Conservation (phyloP, 2,797 vertebrate species). For the Microctenopoma stevenorrisi region DNA sequence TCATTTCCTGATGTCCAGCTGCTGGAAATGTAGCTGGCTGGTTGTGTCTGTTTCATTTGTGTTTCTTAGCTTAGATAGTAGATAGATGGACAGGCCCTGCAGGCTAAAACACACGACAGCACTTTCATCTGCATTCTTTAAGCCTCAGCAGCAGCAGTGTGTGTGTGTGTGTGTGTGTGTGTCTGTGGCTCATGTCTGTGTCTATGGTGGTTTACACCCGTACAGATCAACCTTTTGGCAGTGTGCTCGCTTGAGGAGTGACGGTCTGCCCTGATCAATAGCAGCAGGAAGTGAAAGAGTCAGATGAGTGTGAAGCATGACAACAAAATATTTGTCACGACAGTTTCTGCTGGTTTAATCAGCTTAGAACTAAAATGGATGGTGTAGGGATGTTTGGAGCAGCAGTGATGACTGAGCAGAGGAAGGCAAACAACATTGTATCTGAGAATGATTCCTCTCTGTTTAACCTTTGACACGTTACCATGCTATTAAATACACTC, state of each 20-base stretch:
- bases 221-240: slow-evolving; percentile 9
- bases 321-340: no score
- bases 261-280: background rate
- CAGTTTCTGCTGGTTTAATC: no score
- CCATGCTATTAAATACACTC: no score
- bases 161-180: background rate
- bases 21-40: background rate
- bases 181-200: background rate
- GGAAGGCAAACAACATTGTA: slow-evolving; percentile 1
- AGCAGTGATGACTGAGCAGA: background rate
- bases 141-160: background rate
- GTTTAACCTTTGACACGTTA: no score
- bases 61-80: background rate
- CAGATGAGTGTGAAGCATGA: background rate
- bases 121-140: background rate
- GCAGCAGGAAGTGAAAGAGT: slow-evolving; percentile 12
- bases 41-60: slow-evolving; percentile 19
- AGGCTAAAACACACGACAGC: background rate
- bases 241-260: background rate
- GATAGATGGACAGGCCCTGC: background rate
- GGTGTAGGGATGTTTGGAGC: background rate
- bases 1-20: background rate
- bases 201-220: background rate
- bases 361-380: no score
- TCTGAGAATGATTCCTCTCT: background rate